Percentiles rank a stretch among this genome's conserved stretches.
These are phyloP conservation scores for Spatulosminthurus flaviceps DNA, from an alignment of 2,888 invertebrate species.

Conservation along the genomic window DNA sequence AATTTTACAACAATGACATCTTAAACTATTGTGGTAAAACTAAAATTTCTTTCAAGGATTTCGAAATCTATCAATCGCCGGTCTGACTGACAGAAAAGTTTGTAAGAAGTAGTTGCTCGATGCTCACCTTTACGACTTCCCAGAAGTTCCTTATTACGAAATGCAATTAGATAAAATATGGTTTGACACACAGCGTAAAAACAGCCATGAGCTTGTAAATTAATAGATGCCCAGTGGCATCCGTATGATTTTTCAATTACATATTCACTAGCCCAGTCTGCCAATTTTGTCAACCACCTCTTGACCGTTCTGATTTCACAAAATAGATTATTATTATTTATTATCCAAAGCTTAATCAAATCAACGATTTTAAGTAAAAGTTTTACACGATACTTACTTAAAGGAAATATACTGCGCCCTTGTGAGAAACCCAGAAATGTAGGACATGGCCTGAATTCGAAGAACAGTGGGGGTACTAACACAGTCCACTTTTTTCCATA, in stretches of 20 bases:
- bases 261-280: slow-evolving; percentile 86
- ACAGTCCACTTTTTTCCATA: slow-evolving; percentile 79
- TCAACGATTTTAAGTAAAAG: too few relatives aligned
- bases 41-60: too few relatives aligned
- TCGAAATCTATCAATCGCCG: too few relatives aligned
- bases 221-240: slow-evolving; percentile 69
- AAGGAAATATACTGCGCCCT: slow-evolving; percentile 74
- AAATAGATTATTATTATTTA: too few relatives aligned
- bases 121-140: slow-evolving; percentile 77
- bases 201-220: slow-evolving; percentile 79
- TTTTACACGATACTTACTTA: too few relatives aligned
- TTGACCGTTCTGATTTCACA: slow-evolving; percentile 75
- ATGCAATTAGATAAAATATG: slow-evolving; percentile 90
- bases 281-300: slow-evolving; percentile 75
- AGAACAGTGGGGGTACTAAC: slow-evolving; percentile 74
- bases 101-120: neutral
- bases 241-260: slow-evolving; percentile 75
- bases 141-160: slow-evolving; percentile 85
- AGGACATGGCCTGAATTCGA: slow-evolving; percentile 77
- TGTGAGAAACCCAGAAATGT: slow-evolving; percentile 79
- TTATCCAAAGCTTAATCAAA: too few relatives aligned
- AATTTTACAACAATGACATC: too few relatives aligned
- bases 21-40: too few relatives aligned
- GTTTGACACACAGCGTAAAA: slow-evolving; percentile 94
- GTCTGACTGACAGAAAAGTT: too few relatives aligned